Percentiles rank a stretch among this genome's conserved stretches.
Conservation (phyloP, 2,113 vertebrate genomes). For the Salvelinus namaycush region DNA sequence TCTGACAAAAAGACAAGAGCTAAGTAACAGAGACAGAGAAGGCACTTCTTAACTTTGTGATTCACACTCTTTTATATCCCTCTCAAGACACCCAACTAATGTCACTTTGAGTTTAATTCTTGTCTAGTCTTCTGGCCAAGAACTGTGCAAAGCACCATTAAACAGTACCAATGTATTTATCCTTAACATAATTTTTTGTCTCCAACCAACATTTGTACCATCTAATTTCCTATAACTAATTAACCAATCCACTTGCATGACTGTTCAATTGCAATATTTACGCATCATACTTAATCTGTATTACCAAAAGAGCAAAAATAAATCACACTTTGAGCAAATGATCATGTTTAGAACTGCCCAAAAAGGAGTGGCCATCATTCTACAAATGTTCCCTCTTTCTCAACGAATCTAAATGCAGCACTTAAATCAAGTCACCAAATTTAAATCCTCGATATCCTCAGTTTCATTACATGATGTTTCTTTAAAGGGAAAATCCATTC, state of each 20-base stretch:
- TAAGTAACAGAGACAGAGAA: slow-evolving; percentile 29
- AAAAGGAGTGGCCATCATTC: slow-evolving; percentile 2
- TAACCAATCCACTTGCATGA: too few relatives aligned
- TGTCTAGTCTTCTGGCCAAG: slow-evolving; percentile 48
- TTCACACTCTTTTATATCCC: slow-evolving; percentile 33
- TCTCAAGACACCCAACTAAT: slow-evolving; percentile 44
- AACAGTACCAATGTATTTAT: slow-evolving; percentile 34
- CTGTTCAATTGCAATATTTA: background rate
- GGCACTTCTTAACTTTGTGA: slow-evolving; percentile 60
- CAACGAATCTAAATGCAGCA: slow-evolving; percentile 18
- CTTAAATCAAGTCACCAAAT: background rate
- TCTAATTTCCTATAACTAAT: too few relatives aligned
- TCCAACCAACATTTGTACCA: slow-evolving; percentile 14
- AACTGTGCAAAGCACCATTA: slow-evolving; percentile 57
- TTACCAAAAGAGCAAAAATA: background rate
- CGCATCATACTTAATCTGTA: background rate
- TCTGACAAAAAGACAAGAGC: too few relatives aligned
- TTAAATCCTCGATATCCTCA: slow-evolving; percentile 22
- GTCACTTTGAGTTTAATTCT: slow-evolving; percentile 45
- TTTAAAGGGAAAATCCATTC: background rate
- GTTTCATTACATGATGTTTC: slow-evolving; percentile 15
- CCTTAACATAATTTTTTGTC: slow-evolving; percentile 2
- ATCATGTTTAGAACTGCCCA: background rate
- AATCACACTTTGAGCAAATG: background rate
- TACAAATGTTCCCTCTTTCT: slow-evolving; percentile 51